A percentile compares a stretch with the other conserved stretches of the same genome.
Evolutionary conservation across 2,888 invertebrate species (phyloP).

Genomic region (Neoascia interrupta): DNA sequence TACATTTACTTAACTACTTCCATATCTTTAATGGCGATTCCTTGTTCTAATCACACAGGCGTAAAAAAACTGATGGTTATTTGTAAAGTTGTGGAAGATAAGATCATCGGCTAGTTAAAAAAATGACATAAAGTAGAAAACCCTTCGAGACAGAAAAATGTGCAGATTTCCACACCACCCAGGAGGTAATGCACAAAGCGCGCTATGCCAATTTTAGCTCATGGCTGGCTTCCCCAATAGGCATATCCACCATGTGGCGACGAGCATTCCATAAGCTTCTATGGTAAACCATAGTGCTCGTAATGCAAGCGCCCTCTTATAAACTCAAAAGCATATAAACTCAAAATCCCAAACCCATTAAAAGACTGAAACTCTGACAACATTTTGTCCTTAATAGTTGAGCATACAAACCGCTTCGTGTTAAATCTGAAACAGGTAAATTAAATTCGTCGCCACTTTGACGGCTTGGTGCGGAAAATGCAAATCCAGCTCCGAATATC

Average conservation of each 20-base stretch:
- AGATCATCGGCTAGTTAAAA: too few species aligned
- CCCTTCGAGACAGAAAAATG: too few species aligned
- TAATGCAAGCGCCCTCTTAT: neutral
- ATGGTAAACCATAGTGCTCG: neutral
- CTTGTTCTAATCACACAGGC: too few species aligned
- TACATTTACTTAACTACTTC: too few species aligned
- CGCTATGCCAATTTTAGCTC: conserved; percentile 54
- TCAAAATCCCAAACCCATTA: neutral
- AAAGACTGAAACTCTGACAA: conserved; percentile 32
- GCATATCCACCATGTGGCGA: conserved; percentile 62
- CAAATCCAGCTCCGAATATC: conserved; percentile 28
- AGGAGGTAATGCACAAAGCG: conserved; percentile 59
- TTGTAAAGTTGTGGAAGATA: too few species aligned
- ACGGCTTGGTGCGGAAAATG: conserved; percentile 28
- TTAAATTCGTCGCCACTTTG: conserved; percentile 7
- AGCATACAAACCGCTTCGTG: conserved; percentile 54
- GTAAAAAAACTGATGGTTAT: too few species aligned
- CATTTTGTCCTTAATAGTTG: neutral
- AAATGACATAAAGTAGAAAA: neutral
- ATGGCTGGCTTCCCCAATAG: conserved; percentile 68
- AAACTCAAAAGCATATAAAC: neutral
- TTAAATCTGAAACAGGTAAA: conserved; percentile 25
- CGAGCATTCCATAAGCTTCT: neutral
- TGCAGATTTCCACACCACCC: conserved; percentile 59
- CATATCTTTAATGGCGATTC: too few species aligned